Base-by-base conservation (phyloP, 2,113 vertebrate genomes). In the Rallus limicola region DNA sequence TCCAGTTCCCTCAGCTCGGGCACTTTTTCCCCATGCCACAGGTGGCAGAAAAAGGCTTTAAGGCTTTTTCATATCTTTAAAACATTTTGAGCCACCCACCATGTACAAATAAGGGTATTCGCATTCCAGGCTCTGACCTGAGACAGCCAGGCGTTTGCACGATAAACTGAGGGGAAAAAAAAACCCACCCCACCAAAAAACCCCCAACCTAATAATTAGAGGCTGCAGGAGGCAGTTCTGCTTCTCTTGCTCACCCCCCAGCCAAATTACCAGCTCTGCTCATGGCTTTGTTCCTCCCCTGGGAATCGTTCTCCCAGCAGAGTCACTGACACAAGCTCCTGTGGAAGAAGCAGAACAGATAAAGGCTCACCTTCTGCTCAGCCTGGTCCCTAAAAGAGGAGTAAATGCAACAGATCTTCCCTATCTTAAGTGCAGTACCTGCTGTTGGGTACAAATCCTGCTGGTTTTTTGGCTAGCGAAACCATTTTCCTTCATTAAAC, bases 401-500 rank as follows among this genome's bases (percentile, higher is more conserved):
- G 29, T 16, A 64, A 81, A 75, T 62, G 44, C 65, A 88, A 89
- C 59, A 65, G 75, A 76, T 72, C 90, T 93, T 74, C 64, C 60
- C 44, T 64, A 14, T 72, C 80, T 92, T 63, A 62, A 80, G 64
- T 16, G 6, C 64, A 89, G 86, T 86, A 90, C 90, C 94, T 94
- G 84, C 92, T 88, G n/a, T 60, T 1, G 6, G 34, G 29, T 52
- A 77, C 29, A 74, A 82, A 72, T n/a, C 48, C 84, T 55, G 67
- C 34, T 55, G 60, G 9, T 2, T 90, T 92, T 92, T 90, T 91
- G 94, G 80, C 80, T 84, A 44, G 78, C 53, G 24, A 56, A 87
- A 79, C 40, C 53, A 24, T 62, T 81, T 87, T 72, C 64, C 90
- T 94, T 94, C 86, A 84, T 86, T 94, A 64, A 91, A 69, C 34